Conservation (phyloP, 2,797 vertebrate species). For the Etheostoma nigrum region DNA sequence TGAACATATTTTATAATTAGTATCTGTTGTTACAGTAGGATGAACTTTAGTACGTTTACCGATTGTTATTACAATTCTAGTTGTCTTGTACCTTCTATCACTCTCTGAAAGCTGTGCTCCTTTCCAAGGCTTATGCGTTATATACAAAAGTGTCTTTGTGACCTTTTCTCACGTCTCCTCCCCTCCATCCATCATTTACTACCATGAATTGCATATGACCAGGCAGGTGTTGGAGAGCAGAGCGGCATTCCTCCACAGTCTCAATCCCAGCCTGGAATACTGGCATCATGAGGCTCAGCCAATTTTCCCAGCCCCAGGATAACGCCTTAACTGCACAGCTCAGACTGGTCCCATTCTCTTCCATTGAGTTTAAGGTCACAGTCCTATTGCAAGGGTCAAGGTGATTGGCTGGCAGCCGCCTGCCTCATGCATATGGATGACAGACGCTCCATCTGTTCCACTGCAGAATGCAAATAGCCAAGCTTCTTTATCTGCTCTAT, state of each 20-base stretch:
- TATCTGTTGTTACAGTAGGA: not conserved
- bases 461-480: conserved; percentile 74
- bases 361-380: conserved; percentile 76
- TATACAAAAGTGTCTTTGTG: conserved; percentile 63
- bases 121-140: conserved; percentile 48
- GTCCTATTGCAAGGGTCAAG: conserved; percentile 80
- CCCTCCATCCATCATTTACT: conserved; percentile 77
- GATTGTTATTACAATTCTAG: conserved; percentile 4
- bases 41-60: not conserved
- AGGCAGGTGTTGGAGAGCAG: conserved; percentile 75
- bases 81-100: conserved; percentile 4
- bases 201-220: conserved; percentile 54
- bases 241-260: conserved; percentile 59
- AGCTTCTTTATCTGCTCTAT: conserved; percentile 55
- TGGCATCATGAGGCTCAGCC: conserved; percentile 34
- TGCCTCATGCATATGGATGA: conserved; percentile 85
- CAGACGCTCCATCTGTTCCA: conserved; percentile 80
- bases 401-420: conserved; percentile 76
- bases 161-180: conserved; percentile 60
- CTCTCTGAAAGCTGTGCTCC: conserved; percentile 32
- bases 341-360: conserved; percentile 72
- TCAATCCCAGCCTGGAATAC: conserved; percentile 32
- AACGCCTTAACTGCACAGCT: conserved; percentile 64
- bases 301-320: conserved; percentile 64
- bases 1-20: not conserved